Conservation (phyloP, 1,140 invertebrate genomes). For the Aricia agestis region DNA sequence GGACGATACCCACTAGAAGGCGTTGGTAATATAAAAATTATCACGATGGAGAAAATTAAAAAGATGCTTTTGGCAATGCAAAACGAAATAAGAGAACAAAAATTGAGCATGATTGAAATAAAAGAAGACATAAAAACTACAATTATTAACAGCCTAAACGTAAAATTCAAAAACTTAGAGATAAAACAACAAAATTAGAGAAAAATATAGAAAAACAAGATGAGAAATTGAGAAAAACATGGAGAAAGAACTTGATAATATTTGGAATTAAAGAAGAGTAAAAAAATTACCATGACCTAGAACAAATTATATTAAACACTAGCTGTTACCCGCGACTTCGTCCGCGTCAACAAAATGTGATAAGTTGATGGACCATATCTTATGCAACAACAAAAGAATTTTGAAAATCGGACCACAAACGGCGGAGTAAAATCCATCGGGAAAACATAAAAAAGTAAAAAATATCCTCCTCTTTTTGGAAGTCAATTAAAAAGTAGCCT, state of each 20-base stretch:
- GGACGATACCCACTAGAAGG: too few relatives aligned
- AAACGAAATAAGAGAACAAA: constrained; percentile 5
- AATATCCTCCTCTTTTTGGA: too few relatives aligned
- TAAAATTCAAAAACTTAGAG: constrained; percentile 9
- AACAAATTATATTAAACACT: constrained; percentile 6
- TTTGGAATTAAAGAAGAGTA: constrained; percentile 13
- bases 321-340: too few relatives aligned
- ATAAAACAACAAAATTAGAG: background rate
- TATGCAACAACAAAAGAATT: too few relatives aligned
- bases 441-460: too few relatives aligned
- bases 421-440: too few relatives aligned
- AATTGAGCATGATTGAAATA: constrained; percentile 4
- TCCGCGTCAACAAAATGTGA: too few relatives aligned
- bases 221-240: constrained; percentile 1
- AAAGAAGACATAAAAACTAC: constrained; percentile 14
- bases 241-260: constrained; percentile 7
- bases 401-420: too few relatives aligned
- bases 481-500: too few relatives aligned
- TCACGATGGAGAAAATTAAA: constrained; percentile 1
- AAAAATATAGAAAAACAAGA: background rate
- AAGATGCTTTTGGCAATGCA: background rate
- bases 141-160: constrained; percentile 16
- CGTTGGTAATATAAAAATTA: too few relatives aligned
- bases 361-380: too few relatives aligned
- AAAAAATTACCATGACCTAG: constrained; percentile 10